Percentiles rank a stretch among this genome's conserved stretches.
Conservation (phyloP, 2,113 vertebrate species). For the Mormyrus iriodes region DNA sequence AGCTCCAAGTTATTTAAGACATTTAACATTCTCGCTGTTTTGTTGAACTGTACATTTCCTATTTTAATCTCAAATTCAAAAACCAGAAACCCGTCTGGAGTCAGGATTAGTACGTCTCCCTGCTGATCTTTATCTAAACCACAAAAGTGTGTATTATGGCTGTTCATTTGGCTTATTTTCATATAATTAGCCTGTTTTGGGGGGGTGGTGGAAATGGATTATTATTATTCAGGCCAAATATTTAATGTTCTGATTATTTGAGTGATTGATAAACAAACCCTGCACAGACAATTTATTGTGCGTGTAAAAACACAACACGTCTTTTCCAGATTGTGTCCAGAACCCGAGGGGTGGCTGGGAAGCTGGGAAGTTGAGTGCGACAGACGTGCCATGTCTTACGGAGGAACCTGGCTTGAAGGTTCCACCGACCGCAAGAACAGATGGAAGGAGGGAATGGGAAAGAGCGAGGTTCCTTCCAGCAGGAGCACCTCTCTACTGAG, state of each 20-base stretch:
- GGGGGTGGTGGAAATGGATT: constrained; percentile 51
- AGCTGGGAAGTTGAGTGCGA: background rate
- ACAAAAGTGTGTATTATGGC: constrained; percentile 43
- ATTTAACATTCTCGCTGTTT: background rate
- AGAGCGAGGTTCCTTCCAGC: background rate
- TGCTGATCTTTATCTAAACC: constrained; percentile 45
- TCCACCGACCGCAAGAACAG: background rate
- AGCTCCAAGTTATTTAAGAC: too few species aligned
- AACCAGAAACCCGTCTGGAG: constrained; percentile 29
- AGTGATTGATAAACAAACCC: constrained; percentile 62
- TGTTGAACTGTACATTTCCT: constrained; percentile 21
- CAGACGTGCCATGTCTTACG: background rate
- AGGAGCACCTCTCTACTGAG: background rate
- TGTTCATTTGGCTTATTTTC: constrained; percentile 54
- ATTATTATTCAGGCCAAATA: constrained; percentile 67
- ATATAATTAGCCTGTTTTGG: constrained; percentile 47
- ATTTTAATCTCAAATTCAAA: constrained; percentile 20
- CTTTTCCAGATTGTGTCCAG: constrained; percentile 61
- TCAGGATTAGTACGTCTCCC: constrained; percentile 33
- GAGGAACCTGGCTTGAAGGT: background rate
- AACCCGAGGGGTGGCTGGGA: constrained; percentile 36
- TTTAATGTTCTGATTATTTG: constrained; percentile 71
- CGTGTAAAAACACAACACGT: constrained; percentile 59
- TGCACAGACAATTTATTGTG: constrained; percentile 56
- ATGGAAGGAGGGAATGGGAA: background rate